Percentiles rank a stretch among this genome's conserved stretches.
Evolutionary conservation across 2,888 invertebrate species (phyloP).

Genomic region (Scaptodrosophila latifasciaeformis): DNA sequence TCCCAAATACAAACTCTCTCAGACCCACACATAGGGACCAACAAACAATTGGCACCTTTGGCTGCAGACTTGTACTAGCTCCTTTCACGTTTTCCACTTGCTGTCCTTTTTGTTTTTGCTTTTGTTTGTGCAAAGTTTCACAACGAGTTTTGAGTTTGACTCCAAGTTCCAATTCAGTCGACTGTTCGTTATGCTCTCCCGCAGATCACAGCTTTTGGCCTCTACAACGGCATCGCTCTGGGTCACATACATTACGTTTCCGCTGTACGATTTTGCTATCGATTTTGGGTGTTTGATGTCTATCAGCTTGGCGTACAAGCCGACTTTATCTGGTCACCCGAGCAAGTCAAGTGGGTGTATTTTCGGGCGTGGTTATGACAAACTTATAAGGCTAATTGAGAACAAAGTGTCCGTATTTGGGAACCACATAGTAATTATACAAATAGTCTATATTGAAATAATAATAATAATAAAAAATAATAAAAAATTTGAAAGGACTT

Average conservation of each 20-base stretch:
- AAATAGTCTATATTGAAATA: too few species aligned
- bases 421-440: too few species aligned
- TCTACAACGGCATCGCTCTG: too few species aligned
- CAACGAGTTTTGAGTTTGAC: neutral
- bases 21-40: conserved; percentile 32
- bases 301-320: conserved; percentile 34
- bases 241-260: conserved; percentile 48
- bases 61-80: too few species aligned
- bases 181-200: conserved; percentile 58
- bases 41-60: conserved; percentile 69
- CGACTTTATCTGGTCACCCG: neutral
- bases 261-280: conserved; percentile 32
- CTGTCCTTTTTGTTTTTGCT: neutral
- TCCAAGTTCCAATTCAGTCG: conserved; percentile 48
- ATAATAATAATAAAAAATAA: too few species aligned
- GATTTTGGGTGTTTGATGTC: conserved; percentile 24
- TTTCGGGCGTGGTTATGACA: conserved; percentile 19
- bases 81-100: too few species aligned
- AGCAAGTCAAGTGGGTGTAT: neutral
- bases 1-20: neutral
- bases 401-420: conserved; percentile 30
- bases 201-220: conserved; percentile 23
- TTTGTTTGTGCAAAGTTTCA: conserved; percentile 43
- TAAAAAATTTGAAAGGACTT: too few species aligned
- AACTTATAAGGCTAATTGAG: conserved; percentile 34